Evolutionary conservation across 2,113 vertebrate species (phyloP).

Genomic region (Neomonachus schauinslandi): DNA sequence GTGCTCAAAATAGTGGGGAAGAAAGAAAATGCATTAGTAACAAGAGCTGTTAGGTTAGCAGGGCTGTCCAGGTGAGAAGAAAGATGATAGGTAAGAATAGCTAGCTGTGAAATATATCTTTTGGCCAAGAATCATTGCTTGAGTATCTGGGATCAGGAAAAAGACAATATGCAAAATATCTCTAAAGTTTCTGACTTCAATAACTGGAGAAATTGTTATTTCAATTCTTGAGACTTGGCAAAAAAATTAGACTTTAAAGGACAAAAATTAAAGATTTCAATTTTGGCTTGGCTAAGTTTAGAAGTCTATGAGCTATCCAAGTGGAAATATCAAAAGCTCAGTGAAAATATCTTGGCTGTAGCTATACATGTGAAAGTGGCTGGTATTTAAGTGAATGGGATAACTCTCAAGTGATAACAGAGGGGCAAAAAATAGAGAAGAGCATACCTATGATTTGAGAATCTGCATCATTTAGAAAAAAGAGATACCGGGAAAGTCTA

Average conservation of each 20-base stretch:
- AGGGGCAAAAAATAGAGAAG: background rate
- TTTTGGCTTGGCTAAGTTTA: conserved; percentile 60
- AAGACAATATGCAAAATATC: background rate
- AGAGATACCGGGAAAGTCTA: background rate
- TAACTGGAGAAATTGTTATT: background rate
- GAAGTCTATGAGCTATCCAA: conserved; percentile 57
- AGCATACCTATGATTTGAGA: background rate
- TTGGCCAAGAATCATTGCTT: background rate
- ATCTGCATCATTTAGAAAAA: background rate
- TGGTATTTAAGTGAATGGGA: conserved; percentile 26
- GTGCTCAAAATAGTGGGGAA: background rate
- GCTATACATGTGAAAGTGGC: background rate
- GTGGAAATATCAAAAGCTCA: conserved; percentile 63
- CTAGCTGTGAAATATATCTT: background rate
- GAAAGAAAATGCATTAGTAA: background rate
- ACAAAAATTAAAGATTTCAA: background rate
- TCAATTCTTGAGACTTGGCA: background rate
- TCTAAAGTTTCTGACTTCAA: background rate
- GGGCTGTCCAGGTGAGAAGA: background rate
- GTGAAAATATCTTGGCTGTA: conserved; percentile 62
- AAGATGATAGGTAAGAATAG: background rate
- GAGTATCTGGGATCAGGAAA: background rate
- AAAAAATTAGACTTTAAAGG: background rate
- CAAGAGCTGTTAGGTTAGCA: background rate
- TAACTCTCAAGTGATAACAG: background rate